A percentile compares a stretch with the other conserved stretches of the same genome.
These are phyloP conservation scores for Lasioglossum marginatum DNA, from an alignment of 2,888 invertebrate genomes.

Conservation along the genomic window DNA sequence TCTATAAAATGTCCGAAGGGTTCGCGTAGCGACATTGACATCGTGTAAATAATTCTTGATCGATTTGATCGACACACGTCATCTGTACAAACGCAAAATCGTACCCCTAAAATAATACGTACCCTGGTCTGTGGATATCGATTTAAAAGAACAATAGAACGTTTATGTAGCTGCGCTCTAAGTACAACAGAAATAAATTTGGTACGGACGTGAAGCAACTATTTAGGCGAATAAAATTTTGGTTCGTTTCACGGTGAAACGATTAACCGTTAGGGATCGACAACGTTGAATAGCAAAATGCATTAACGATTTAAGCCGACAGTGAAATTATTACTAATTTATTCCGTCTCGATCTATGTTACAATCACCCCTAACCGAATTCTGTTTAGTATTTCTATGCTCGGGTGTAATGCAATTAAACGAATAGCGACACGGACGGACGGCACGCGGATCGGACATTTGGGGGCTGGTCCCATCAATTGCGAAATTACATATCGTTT, in stretches of 20 bases:
- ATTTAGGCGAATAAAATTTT: neutral
- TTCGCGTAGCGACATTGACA: neutral
- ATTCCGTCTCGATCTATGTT: neutral
- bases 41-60: neutral
- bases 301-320: neutral
- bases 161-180: too few relatives aligned
- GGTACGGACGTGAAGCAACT: too few relatives aligned
- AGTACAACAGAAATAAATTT: too few relatives aligned
- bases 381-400: constrained; percentile 1
- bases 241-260: neutral
- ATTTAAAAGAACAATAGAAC: neutral
- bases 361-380: neutral
- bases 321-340: neutral
- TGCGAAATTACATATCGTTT: constrained; percentile 21
- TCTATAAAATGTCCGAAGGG: neutral
- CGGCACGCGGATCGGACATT: neutral
- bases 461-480: constrained; percentile 1
- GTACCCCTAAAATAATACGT: neutral
- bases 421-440: neutral
- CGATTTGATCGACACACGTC: neutral
- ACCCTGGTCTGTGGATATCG: neutral
- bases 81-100: neutral
- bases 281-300: neutral
- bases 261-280: neutral
- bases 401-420: neutral